Evolutionary conservation across 1,140 invertebrate genomes (phyloP), one percentile per base, ranked within the genome.

Genomic region (Hyles euphorbiae): DNA sequence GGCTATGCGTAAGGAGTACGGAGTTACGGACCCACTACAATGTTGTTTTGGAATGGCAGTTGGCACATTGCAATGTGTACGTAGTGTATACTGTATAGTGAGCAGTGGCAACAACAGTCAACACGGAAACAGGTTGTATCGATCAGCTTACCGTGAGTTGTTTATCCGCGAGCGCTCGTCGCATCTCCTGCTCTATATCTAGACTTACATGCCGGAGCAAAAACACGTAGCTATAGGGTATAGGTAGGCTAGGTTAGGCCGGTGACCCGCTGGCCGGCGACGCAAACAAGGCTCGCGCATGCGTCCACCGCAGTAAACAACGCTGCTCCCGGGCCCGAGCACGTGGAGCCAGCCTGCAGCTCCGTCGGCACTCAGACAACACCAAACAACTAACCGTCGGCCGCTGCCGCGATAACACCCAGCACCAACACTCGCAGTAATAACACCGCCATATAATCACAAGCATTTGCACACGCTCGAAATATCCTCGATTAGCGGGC

Each of bases 401-500:
- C 70, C 53, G 84, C 84, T 61, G 78, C 84, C 79, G 84, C 84
- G 74, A 80, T 76, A 76, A 78, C 84, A 76, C 76, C 84, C 78
- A 85, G 67, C 79, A 85, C 74, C 78, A 87, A 76, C 74, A 87
- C 82, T 81, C 70, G 79, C 61, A 87, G 79, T 74, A 87, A 83
- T 81, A 79, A 76, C 79, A 87, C 76, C 84, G 84, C 84, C 84
- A 87, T 87, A 87, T 80, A 87, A 85, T 81, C 79, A 81, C 70
- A 81, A 85, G 81, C 84, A 87, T 87, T 85, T 85, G 84, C 81
- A 87, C 84, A 69, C 69, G 78, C 81, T 73, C 80, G 77, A 60
- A 63, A 75, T 66, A 57, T 58, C 49, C 36, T 66, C 66, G 72
- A 60, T 59, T 70, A 65, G 83, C 83, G 83, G 83, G 83, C 83